These are phyloP conservation scores for Semnornis frantzii DNA, from an alignment of 2,113 vertebrate species.

Conservation along the genomic window DNA sequence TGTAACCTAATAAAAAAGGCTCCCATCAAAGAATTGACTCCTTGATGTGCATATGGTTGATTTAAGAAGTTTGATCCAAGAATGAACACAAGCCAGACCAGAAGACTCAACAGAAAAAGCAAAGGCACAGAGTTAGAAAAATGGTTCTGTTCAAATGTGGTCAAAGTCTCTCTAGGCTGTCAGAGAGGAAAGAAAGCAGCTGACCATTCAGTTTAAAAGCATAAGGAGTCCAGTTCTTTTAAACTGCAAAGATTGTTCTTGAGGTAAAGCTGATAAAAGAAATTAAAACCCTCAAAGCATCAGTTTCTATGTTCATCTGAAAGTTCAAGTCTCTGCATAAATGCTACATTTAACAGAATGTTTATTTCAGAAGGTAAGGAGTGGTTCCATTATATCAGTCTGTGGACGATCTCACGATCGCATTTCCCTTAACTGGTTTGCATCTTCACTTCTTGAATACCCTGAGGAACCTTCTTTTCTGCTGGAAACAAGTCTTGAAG, in stretches of 20 bases:
- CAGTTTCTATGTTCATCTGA: neutral
- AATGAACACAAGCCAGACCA: neutral
- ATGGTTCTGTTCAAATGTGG: neutral
- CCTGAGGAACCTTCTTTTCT: slow-evolving; percentile 57
- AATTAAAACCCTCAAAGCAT: neutral
- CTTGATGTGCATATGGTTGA: neutral
- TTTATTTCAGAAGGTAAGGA: neutral
- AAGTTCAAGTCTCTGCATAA: neutral
- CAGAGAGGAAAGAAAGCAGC: neutral
- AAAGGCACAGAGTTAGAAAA: neutral
- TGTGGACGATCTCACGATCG: neutral
- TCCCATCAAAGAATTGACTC: neutral
- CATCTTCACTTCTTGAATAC: slow-evolving; percentile 51
- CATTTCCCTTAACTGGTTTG: slow-evolving; percentile 35
- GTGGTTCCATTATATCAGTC: neutral
- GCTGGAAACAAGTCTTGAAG: neutral
- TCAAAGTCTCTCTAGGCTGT: neutral
- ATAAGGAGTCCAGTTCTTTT: neutral
- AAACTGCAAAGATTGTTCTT: neutral
- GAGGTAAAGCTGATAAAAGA: neutral
- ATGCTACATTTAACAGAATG: neutral
- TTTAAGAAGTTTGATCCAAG: neutral
- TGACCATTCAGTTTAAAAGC: neutral
- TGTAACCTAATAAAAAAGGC: neutral
- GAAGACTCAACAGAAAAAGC: neutral